These are phyloP conservation scores for Spodoptera littoralis DNA, from an alignment of 2,888 invertebrate species.

Conservation along the genomic window DNA sequence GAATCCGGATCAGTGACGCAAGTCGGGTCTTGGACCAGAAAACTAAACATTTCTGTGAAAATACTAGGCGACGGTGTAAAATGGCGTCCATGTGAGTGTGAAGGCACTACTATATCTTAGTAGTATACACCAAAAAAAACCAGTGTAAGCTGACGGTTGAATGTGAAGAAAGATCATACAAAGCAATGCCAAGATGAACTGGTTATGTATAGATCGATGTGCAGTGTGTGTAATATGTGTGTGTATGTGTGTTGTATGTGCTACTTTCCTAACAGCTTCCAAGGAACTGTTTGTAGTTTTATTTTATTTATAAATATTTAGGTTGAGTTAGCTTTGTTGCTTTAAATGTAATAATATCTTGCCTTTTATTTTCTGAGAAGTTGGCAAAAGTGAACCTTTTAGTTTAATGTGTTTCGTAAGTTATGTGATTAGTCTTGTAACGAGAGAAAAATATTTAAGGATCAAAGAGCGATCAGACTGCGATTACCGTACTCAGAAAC, in stretches of 20 bases:
- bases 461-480: too few species aligned
- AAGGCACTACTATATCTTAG: neutral
- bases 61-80: slow-evolving; percentile 22
- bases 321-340: neutral
- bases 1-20: slow-evolving; percentile 47
- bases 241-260: slow-evolving; percentile 1
- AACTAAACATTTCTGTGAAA: slow-evolving; percentile 43
- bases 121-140: too few species aligned
- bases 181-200: too few species aligned
- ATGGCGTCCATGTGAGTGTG: slow-evolving; percentile 1
- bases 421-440: neutral
- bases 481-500: too few species aligned
- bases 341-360: too few species aligned
- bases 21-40: slow-evolving; percentile 35
- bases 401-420: neutral
- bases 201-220: too few species aligned
- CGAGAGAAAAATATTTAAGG: too few species aligned
- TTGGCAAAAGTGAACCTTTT: too few species aligned
- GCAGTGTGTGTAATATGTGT: neutral
- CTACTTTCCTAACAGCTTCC: slow-evolving; percentile 6
- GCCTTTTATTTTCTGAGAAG: too few species aligned
- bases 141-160: too few species aligned
- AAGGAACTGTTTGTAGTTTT: neutral
- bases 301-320: slow-evolving; percentile 9
- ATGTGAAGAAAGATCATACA: too few species aligned